phyloP scores from a whole-genome alignment of 2,888 invertebrate genomes.

The Cephus nigrinus region DNA sequence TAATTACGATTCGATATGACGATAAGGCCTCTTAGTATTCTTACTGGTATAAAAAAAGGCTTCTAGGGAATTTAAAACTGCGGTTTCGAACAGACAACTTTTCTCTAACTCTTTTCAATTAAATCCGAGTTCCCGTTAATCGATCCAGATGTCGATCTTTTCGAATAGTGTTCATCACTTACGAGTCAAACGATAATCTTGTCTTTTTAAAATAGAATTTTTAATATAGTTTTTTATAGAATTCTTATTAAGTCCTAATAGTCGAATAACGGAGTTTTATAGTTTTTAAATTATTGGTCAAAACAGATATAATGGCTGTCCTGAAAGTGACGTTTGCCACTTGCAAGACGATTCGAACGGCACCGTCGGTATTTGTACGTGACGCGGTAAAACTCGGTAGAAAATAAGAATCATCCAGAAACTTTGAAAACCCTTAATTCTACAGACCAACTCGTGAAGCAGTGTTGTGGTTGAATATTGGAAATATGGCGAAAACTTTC shows the following conservation, averaged over 20 bases:
- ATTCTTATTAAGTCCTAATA: not conserved
- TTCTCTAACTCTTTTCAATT: no score
- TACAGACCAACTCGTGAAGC: not conserved
- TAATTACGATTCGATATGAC: no score
- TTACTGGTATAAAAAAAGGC: no score
- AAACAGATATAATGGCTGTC: not conserved
- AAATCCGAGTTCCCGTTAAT: not conserved
- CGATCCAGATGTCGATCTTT: not conserved
- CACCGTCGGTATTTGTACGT: not conserved
- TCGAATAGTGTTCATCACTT: not conserved
- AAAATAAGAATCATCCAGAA: not conserved
- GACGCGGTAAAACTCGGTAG: not conserved
- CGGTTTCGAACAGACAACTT: no score
- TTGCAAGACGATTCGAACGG: not conserved
- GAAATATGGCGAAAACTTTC: not conserved
- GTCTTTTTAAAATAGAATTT: not conserved
- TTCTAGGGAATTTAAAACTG: no score
- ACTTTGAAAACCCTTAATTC: not conserved
- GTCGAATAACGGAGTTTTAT: not conserved
- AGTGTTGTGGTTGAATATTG: not conserved
- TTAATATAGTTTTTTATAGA: not conserved
- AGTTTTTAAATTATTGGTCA: not conserved
- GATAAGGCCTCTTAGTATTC: no score
- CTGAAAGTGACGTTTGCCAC: not conserved
- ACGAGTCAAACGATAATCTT: not conserved